phyloP scores from a whole-genome alignment of 2,888 invertebrate species.

The Amphimallon solstitiale region DNA sequence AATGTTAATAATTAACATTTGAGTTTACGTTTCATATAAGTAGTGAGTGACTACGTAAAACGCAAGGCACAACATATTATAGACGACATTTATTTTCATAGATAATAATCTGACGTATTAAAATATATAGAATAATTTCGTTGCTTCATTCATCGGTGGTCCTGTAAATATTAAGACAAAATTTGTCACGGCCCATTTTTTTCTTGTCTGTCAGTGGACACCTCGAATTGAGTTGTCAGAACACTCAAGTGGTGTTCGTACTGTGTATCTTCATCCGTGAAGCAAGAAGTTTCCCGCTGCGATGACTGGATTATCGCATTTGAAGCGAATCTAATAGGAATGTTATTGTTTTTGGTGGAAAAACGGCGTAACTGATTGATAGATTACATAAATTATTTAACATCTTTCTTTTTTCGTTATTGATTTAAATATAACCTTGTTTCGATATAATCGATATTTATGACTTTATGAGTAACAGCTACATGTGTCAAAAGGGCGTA shows the following conservation, averaged over 20 bases:
- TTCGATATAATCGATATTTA: no score
- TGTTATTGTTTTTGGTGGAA: slow-evolving; percentile 35
- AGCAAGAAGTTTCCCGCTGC: slow-evolving; percentile 11
- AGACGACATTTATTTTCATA: neutral
- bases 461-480: no score
- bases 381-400: neutral
- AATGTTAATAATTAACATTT: no score
- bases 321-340: slow-evolving; percentile 2
- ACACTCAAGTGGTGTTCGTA: slow-evolving; percentile 2
- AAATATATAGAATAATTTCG: neutral
- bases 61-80: neutral
- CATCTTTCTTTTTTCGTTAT: no score
- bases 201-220: slow-evolving; percentile 18
- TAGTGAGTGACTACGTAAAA: no score
- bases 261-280: slow-evolving; percentile 24
- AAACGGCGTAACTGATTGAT: slow-evolving; percentile 33
- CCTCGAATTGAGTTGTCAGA: slow-evolving; percentile 21
- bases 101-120: neutral
- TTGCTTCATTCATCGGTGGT: slow-evolving; percentile 10
- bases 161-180: slow-evolving; percentile 34
- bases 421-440: no score
- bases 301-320: slow-evolving; percentile 6
- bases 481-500: no score
- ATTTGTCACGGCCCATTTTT: slow-evolving; percentile 30
- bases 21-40: no score